phyloP scores from a whole-genome alignment of 2,888 invertebrate species.

The Periphyllus acericola region DNA sequence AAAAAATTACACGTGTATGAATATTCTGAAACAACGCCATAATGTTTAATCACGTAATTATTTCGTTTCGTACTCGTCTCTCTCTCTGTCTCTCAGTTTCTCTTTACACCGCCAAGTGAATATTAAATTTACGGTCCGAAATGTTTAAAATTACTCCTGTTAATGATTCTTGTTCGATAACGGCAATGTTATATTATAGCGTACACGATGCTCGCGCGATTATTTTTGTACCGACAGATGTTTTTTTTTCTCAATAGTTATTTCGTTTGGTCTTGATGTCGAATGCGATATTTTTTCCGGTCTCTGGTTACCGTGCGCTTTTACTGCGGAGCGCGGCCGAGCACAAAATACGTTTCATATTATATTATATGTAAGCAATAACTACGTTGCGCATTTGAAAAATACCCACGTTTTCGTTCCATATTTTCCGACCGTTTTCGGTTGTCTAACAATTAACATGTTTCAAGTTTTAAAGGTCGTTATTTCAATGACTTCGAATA shows the following conservation, averaged over 20 bases:
- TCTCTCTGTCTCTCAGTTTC: no score
- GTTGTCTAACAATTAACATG: neutral
- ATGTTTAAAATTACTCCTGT: neutral
- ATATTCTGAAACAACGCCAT: no score
- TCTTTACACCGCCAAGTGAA: no score
- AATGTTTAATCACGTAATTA: no score
- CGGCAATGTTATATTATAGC: neutral
- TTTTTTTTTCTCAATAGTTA: neutral
- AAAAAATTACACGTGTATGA: no score
- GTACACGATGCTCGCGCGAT: neutral
- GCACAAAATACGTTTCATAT: no score
- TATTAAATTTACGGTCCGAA: neutral
- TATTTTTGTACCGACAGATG: neutral
- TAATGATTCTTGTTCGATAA: neutral
- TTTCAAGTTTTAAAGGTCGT: neutral
- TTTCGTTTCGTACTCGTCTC: no score
- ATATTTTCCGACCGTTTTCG: neutral
- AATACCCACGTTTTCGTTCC: neutral
- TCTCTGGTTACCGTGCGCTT: neutral
- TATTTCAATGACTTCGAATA: neutral
- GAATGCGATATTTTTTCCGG: no score
- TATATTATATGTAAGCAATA: no score
- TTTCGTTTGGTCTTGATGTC: neutral
- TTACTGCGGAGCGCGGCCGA: neutral
- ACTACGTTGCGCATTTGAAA: neutral